Base-by-base conservation (phyloP, 2,888 invertebrate species). In the Polydrusus tereticollis region DNA sequence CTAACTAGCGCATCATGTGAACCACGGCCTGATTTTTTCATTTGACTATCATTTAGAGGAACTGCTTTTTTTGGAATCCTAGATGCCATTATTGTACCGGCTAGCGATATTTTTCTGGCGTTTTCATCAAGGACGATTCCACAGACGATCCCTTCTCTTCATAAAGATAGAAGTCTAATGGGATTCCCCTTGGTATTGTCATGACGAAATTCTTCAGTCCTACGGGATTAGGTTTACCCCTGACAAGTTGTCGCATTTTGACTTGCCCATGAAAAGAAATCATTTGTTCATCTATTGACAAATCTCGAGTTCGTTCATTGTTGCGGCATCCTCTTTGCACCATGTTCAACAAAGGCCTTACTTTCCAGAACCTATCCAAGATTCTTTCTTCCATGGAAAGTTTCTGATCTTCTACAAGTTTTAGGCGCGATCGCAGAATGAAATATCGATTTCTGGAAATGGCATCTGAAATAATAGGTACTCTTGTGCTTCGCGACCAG, bases 261-360 rank as follows among this genome's bases (percentile, higher is more conserved):
- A 71, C 72, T 70, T 78, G 43, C 50, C 78, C 78, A 43, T 73
- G 75, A 73, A 78, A 79, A 10, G 78, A 77, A 50, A 80, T 77
- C 69, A 80, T 80, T 60, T 80, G 78, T 69, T 79, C 76, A 69
- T 79, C 79, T 20, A 79, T 77, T 20, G 72, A 74, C 33, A 74
- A 50, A 18, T 73, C 58, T 26, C 26, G 23, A 26, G 73, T 57
- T 45, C 77, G 75, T 60, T 69, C 50, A 62, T 75, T 72, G 33
- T 36, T 14, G 21, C 43, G 55, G 57, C 74, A 76, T 41, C 59
- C 50, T 47, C 64, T 73, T 67, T 66, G 72, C 18, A 77, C 67
- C 14, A 12, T 36, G 38, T 75, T 68, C 14, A 77, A 38, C 20
- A 77, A 14, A 14, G 74, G 66, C 45, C 74, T 47, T 47, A 75